phyloP scores from a whole-genome alignment of 2,113 vertebrate species.

The Ctenomys sociabilis region DNA sequence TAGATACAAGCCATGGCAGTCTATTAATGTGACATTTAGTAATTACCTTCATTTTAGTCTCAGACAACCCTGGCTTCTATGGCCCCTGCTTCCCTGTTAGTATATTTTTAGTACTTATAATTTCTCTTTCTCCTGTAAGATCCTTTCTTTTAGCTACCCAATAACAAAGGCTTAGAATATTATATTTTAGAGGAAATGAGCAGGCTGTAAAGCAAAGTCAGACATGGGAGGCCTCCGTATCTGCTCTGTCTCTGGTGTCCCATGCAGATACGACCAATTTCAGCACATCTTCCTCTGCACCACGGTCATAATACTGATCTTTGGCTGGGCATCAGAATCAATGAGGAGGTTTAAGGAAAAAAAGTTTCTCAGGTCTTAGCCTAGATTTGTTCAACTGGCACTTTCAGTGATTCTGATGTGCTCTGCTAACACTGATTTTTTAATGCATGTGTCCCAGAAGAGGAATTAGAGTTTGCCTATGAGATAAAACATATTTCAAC shows the following conservation, averaged over 20 bases:
- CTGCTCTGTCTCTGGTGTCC: background rate
- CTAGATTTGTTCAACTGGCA: background rate
- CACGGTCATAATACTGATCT: background rate
- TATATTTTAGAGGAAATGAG: background rate
- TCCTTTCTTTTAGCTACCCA: background rate
- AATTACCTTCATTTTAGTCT: background rate
- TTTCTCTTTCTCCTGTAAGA: background rate
- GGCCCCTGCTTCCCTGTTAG: background rate
- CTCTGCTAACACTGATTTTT: conserved; percentile 18
- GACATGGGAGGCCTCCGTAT: background rate
- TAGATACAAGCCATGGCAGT: background rate
- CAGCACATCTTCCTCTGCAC: background rate
- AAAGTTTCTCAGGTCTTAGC: background rate
- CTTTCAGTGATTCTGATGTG: background rate
- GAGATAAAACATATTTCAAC: conserved; percentile 31
- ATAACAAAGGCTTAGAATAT: background rate
- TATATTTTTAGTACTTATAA: background rate
- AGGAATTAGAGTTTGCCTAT: background rate
- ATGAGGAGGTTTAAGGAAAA: background rate
- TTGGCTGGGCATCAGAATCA: background rate
- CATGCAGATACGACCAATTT: background rate
- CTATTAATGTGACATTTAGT: background rate
- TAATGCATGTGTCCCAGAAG: background rate
- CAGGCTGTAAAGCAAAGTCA: background rate
- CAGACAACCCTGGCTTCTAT: background rate